Conservation (phyloP, 2,113 vertebrate species). For the Willisornis vidua region DNA sequence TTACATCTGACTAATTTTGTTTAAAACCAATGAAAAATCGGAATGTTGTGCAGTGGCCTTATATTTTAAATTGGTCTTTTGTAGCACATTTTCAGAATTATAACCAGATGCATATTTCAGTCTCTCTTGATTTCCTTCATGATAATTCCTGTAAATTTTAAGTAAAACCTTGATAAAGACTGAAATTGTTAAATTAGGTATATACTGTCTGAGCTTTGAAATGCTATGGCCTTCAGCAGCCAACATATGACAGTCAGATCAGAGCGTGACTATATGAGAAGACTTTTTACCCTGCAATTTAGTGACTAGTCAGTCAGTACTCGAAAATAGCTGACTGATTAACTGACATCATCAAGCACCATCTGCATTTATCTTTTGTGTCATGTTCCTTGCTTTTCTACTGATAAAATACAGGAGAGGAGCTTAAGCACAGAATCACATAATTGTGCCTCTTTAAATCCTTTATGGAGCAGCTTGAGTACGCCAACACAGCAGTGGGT, state of each 20-base stretch:
- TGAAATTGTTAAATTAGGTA: neutral
- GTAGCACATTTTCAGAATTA: conserved; percentile 35
- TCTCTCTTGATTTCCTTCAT: conserved; percentile 39
- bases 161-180: conserved; percentile 25
- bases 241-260: neutral
- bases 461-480: neutral
- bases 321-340: conserved; percentile 8
- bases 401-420: neutral
- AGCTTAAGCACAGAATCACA: neutral
- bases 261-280: neutral
- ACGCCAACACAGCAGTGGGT: rapidly evolving
- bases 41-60: neutral
- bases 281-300: neutral
- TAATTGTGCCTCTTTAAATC: neutral
- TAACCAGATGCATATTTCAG: conserved; percentile 49
- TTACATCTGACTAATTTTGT: conserved; percentile 2
- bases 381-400: neutral
- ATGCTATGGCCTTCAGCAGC: neutral
- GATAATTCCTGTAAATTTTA: conserved; percentile 31
- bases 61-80: neutral
- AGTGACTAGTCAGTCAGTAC: neutral
- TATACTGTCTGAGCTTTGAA: neutral
- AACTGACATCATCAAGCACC: neutral
- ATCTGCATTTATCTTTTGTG: conserved; percentile 4
- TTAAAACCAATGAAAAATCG: conserved; percentile 1